Evolutionary conservation across 1,140 invertebrate genomes (phyloP).

Genomic region (Macrocentrus cingulum): DNA sequence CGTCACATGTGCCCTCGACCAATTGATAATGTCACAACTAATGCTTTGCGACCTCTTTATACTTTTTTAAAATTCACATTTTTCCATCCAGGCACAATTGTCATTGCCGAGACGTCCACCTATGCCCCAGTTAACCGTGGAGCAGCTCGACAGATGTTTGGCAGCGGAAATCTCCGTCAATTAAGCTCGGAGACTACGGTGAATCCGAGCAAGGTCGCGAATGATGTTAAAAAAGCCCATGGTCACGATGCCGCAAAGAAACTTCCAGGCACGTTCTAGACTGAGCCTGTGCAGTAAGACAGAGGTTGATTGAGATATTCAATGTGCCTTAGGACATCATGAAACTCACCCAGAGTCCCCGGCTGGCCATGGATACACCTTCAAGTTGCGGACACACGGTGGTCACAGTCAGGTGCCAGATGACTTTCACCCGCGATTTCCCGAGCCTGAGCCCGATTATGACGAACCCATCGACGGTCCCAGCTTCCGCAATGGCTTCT

Average conservation of each 20-base stretch:
- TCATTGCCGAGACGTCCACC: conserved; percentile 34
- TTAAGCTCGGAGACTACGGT: conserved; percentile 38
- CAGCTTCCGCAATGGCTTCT: conserved; percentile 41
- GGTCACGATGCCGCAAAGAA: conserved; percentile 35
- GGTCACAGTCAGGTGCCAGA: conserved; percentile 31
- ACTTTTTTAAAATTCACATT: too few relatives aligned
- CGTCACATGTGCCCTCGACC: background rate
- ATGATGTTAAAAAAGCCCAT: conserved; percentile 35
- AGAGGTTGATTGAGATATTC: too few relatives aligned
- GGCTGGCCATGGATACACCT: conserved; percentile 29
- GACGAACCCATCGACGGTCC: conserved; percentile 34
- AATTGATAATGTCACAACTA: too few relatives aligned
- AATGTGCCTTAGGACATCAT: too few relatives aligned
- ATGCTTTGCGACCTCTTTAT: too few relatives aligned
- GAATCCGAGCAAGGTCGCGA: conserved; percentile 21
- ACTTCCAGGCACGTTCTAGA: background rate
- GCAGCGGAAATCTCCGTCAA: conserved; percentile 60
- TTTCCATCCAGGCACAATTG: background rate
- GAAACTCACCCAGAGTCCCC: conserved; percentile 1
- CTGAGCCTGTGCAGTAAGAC: too few relatives aligned
- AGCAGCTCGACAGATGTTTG: conserved; percentile 62
- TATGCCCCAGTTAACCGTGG: conserved; percentile 55
- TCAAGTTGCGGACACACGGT: conserved; percentile 19
- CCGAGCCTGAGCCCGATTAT: conserved; percentile 32
- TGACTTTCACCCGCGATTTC: conserved; percentile 35